These are phyloP conservation scores for Diorhabda sublineata DNA, from an alignment of 1,140 invertebrate species.

Conservation along the genomic window DNA sequence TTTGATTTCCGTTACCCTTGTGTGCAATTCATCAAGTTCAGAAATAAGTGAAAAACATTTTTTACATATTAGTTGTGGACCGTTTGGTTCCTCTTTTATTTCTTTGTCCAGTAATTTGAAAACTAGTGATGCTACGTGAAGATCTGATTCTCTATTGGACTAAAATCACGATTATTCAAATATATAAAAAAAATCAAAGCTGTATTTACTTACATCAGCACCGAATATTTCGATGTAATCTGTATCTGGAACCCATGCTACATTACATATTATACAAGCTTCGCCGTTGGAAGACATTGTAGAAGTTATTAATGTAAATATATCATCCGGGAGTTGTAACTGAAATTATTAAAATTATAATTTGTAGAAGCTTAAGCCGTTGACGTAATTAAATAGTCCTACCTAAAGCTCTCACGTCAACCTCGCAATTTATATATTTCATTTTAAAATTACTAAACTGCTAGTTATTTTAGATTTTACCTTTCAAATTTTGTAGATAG, in stretches of 20 bases:
- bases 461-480: conserved; percentile 25
- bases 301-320: not conserved
- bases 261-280: not conserved
- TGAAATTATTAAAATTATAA: not conserved
- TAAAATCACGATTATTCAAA: conserved; percentile 19
- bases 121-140: conserved; percentile 50
- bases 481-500: conserved; percentile 41
- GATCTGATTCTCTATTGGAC: conserved; percentile 43
- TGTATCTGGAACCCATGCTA: not conserved
- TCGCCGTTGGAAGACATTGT: not conserved
- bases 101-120: conserved; percentile 50
- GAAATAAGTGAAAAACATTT: conserved; percentile 60
- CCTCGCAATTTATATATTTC: not conserved
- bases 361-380: not conserved
- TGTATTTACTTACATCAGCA: conserved; percentile 1
- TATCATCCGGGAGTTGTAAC: not conserved
- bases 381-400: not conserved
- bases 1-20: conserved; percentile 34
- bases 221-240: conserved; percentile 4
- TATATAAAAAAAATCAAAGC: not conserved
- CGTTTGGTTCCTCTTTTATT: conserved; percentile 49
- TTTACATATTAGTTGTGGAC: conserved; percentile 58
- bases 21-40: conserved; percentile 59
- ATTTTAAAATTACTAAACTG: not conserved
- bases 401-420: conserved; percentile 4